Evolutionary conservation across 2,888 invertebrate species (phyloP).

Genomic region (Conops quadrifasciatus): DNA sequence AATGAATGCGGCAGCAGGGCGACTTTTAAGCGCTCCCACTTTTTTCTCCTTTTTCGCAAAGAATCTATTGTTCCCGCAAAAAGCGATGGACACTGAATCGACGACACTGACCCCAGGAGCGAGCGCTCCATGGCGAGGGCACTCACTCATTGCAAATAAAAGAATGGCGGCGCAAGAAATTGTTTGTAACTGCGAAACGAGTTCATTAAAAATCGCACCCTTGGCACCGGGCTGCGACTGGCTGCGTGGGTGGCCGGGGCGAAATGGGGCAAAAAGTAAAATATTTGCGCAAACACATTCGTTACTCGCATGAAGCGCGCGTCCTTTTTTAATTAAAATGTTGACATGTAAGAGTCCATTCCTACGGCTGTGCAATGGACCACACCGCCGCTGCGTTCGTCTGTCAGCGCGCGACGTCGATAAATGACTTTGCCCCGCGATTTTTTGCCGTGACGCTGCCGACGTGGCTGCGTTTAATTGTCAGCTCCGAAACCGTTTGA

Average conservation of each 20-base stretch:
- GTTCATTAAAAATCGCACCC: conserved; percentile 64
- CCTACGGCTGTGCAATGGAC: conserved; percentile 33
- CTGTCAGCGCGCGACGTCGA: conserved; percentile 31
- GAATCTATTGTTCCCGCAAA: conserved; percentile 14
- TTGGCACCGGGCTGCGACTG: conserved; percentile 41
- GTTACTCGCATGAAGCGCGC: conserved; percentile 48
- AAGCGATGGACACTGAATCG: conserved; percentile 17
- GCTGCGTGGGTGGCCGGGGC: conserved; percentile 50
- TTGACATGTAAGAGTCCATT: conserved; percentile 60
- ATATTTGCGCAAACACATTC: conserved; percentile 46
- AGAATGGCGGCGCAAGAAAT: conserved; percentile 60
- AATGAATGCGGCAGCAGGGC: conserved; percentile 43
- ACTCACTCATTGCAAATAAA: conserved; percentile 38
- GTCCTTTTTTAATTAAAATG: conserved; percentile 67
- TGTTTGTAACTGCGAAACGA: conserved; percentile 63
- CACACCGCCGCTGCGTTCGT: background rate
- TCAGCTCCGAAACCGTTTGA: background rate
- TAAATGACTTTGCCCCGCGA: conserved; percentile 29
- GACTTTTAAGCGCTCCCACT: conserved; percentile 32
- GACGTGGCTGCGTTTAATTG: conserved; percentile 21
- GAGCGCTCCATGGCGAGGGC: conserved; percentile 31
- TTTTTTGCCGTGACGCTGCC: conserved; percentile 6
- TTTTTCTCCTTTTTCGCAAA: conserved; percentile 32
- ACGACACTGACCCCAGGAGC: conserved; percentile 43
- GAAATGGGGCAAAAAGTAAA: conserved; percentile 40